phyloP scores from a whole-genome alignment of 2,797 vertebrate genomes.

The Coregonus ussuriensis region DNA sequence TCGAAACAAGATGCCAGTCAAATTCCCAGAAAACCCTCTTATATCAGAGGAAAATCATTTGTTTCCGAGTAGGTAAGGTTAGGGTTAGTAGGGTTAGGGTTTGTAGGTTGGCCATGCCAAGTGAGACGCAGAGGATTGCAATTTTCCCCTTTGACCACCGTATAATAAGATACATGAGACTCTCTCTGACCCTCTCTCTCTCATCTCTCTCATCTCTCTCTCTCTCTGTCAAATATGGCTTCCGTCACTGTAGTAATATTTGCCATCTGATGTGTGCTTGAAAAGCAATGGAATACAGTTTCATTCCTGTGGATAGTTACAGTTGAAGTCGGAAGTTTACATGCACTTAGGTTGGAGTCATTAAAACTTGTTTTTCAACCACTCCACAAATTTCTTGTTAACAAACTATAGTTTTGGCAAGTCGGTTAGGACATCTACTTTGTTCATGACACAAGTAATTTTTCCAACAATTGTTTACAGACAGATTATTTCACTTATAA shows the following conservation, averaged over 20 bases:
- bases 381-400: no score
- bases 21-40: constrained; percentile 47
- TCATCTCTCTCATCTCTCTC: no score
- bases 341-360: no score
- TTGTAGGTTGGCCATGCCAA: constrained; percentile 55
- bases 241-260: constrained; percentile 67
- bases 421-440: no score
- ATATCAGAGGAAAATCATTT: constrained; percentile 68
- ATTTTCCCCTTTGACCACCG: constrained; percentile 72
- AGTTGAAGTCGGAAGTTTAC: no score
- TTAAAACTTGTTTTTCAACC: no score
- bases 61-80: constrained; percentile 47
- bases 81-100: constrained; percentile 12
- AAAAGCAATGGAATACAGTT: constrained; percentile 68
- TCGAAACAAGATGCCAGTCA: constrained; percentile 55
- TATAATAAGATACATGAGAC: constrained; percentile 72
- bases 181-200: no score
- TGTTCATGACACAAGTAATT: no score
- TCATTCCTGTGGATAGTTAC: constrained; percentile 45
- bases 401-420: no score
- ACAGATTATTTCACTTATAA: no score
- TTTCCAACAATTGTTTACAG: no score
- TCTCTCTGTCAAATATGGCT: constrained; percentile 36
- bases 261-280: constrained; percentile 73
- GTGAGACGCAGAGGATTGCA: constrained; percentile 76